A percentile compares a stretch with the other conserved stretches of the same genome.
Evolutionary conservation across 2,113 vertebrate genomes (phyloP).

Genomic region (Apteryx mantelli): DNA sequence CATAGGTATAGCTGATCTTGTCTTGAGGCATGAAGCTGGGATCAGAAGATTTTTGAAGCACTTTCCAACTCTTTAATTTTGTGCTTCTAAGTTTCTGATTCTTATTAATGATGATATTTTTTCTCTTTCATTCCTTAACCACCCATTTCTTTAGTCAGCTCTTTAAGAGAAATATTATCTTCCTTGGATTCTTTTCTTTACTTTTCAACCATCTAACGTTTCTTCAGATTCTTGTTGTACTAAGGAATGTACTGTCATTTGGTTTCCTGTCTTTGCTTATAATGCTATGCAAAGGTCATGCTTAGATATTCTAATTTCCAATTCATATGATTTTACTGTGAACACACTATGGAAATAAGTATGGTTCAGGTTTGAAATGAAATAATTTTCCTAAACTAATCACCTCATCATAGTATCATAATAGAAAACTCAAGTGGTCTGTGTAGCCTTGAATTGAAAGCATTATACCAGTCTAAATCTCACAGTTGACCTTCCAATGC

Average conservation of each 20-base stretch:
- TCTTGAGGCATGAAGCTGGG: background rate
- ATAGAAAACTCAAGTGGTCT: slow-evolving; percentile 2
- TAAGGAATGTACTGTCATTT: background rate
- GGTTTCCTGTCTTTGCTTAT: background rate
- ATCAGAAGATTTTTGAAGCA: background rate
- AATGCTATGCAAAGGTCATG: background rate
- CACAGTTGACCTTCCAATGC: background rate
- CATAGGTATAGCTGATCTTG: background rate
- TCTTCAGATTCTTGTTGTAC: background rate
- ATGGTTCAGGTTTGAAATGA: background rate
- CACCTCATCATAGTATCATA: slow-evolving; percentile 1
- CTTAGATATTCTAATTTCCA: background rate
- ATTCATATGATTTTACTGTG: background rate
- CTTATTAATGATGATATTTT: background rate
- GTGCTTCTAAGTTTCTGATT: background rate
- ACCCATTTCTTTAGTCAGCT: background rate
- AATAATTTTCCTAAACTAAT: slow-evolving; percentile 31
- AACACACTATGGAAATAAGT: background rate
- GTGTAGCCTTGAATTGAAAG: background rate
- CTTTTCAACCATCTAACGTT: background rate
- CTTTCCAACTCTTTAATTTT: background rate
- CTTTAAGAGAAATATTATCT: background rate
- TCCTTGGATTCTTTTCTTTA: background rate
- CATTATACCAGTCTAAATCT: background rate
- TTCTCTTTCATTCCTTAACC: background rate